A percentile compares a stretch with the other conserved stretches of the same genome.
Conservation (phyloP, 2,113 vertebrate genomes). For the Gadus macrocephalus region DNA sequence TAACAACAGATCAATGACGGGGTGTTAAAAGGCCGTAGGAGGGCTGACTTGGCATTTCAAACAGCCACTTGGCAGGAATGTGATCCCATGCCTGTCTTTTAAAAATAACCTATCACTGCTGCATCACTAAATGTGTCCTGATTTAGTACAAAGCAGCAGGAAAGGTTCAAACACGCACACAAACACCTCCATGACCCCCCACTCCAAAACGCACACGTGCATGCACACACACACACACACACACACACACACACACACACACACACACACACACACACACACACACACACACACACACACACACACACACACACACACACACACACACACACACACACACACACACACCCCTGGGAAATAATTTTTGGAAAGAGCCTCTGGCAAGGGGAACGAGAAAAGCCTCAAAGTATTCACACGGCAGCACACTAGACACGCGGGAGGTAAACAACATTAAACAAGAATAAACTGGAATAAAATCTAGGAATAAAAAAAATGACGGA, state of each 20-base stretch:
- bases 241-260: not conserved
- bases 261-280: slow-evolving; percentile 4
- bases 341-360: slow-evolving; percentile 5
- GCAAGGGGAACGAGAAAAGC: slow-evolving; percentile 44
- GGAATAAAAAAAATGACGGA: too few species aligned
- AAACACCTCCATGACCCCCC: not conserved
- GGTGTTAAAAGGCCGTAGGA: too few species aligned
- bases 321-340: slow-evolving; percentile 4
- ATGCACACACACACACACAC: too few species aligned
- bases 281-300: slow-evolving; percentile 7
- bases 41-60: slow-evolving; percentile 30
- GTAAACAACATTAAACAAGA: slow-evolving; percentile 15
- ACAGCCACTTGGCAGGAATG: slow-evolving; percentile 28
- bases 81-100: slow-evolving; percentile 29
- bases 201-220: too few species aligned
- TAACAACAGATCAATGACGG: too few species aligned
- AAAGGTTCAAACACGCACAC: slow-evolving; percentile 49
- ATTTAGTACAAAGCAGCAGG: slow-evolving; percentile 28
- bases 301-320: slow-evolving; percentile 1
- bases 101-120: slow-evolving; percentile 30
- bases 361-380: slow-evolving; percentile 49
- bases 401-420: slow-evolving; percentile 13
- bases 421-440: slow-evolving; percentile 2
- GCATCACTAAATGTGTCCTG: slow-evolving; percentile 32
- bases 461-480: not conserved